Conservation (phyloP, 2,797 vertebrate species). For the Pagetopsis macropterus region DNA sequence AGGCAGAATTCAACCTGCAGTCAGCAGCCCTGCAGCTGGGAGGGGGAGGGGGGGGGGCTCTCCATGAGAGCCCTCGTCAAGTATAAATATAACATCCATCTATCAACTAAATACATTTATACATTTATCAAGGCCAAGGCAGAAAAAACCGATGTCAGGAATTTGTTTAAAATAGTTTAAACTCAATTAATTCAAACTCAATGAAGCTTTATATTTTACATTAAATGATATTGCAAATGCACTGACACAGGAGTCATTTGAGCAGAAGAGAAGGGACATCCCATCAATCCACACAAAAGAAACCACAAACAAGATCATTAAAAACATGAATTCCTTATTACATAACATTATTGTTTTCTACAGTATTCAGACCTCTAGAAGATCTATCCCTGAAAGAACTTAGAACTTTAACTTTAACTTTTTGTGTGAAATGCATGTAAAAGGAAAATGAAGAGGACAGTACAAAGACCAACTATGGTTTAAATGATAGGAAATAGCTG, state of each 20-base stretch:
- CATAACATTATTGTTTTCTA: slow-evolving; percentile 12
- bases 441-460: not conserved
- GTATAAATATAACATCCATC: slow-evolving; percentile 76
- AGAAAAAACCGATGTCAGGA: slow-evolving; percentile 13
- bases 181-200: not conserved
- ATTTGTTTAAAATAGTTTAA: slow-evolving; percentile 36
- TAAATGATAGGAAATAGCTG: not conserved
- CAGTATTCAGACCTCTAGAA: slow-evolving; percentile 8
- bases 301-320: slow-evolving; percentile 13
- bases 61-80: slow-evolving; percentile 47
- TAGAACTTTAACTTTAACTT: not conserved
- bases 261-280: not conserved
- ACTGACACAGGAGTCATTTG: not conserved
- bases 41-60: slow-evolving; percentile 29
- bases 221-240: not conserved
- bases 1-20: slow-evolving; percentile 72
- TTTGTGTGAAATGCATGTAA: not conserved
- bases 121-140: slow-evolving; percentile 53
- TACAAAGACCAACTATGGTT: not conserved
- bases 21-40: slow-evolving; percentile 78
- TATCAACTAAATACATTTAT: slow-evolving; percentile 67
- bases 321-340: slow-evolving; percentile 15
- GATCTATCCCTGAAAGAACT: slow-evolving; percentile 1
- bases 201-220: not conserved
- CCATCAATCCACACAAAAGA: slow-evolving; percentile 3